These are phyloP conservation scores for Arothron firmamentum DNA, from an alignment of 2,113 vertebrate genomes.

Conservation along the genomic window DNA sequence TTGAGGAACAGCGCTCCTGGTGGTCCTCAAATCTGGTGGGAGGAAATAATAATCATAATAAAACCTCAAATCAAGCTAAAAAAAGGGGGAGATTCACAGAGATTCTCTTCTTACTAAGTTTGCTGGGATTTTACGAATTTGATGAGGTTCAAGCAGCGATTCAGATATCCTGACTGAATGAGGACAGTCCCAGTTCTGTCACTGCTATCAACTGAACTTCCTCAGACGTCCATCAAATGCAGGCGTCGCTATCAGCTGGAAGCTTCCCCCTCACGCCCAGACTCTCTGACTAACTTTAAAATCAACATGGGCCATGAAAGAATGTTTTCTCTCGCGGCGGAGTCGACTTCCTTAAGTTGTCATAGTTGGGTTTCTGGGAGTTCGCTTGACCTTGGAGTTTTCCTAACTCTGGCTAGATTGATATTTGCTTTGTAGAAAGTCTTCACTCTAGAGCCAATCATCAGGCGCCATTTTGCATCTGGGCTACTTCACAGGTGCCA, in stretches of 20 bases:
- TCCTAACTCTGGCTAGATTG: background rate
- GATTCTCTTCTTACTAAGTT: too few relatives aligned
- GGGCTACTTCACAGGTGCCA: background rate
- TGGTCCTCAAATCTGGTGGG: too few relatives aligned
- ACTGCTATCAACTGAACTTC: conserved; percentile 39
- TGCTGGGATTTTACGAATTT: background rate
- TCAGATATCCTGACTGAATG: conserved; percentile 1
- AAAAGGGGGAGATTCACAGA: background rate
- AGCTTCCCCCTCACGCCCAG: conserved; percentile 25
- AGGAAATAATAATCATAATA: too few relatives aligned
- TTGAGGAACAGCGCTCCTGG: background rate
- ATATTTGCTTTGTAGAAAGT: background rate
- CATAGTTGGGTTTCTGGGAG: conserved; percentile 2
- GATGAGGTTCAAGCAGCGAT: background rate
- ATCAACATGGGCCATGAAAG: conserved; percentile 32
- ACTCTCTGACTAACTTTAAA: conserved; percentile 37
- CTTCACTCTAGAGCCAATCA: background rate
- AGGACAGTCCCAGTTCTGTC: conserved; percentile 15
- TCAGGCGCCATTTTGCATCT: background rate
- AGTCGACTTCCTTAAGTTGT: conserved; percentile 31
- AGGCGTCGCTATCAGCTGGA: conserved; percentile 18
- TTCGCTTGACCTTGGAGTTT: conserved; percentile 1
- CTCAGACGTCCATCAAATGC: conserved; percentile 27
- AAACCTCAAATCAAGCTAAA: background rate
- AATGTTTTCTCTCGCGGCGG: conserved; percentile 41